Evolutionary conservation across 2,113 vertebrate species (phyloP).

Genomic region (Hemichromis elongatus): DNA sequence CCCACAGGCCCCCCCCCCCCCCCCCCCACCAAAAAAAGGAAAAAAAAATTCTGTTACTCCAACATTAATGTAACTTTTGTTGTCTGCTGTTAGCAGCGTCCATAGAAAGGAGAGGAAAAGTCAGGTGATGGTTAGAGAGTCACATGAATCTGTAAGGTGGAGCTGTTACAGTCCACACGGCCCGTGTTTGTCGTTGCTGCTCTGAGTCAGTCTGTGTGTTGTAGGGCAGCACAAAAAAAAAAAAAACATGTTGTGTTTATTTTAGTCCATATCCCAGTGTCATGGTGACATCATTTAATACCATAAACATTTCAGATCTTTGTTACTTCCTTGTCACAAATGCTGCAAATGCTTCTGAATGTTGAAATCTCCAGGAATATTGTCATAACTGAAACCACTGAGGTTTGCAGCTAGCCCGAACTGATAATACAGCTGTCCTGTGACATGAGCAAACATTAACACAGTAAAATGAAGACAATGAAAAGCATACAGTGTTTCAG

Average conservation of each 20-base stretch:
- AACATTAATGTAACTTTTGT: constrained; percentile 8
- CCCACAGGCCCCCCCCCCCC: too few relatives aligned
- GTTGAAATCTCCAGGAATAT: background rate
- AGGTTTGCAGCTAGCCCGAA: background rate
- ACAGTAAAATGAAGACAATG: constrained; percentile 14
- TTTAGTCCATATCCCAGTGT: background rate
- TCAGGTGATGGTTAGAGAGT: constrained; percentile 65
- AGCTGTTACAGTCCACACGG: constrained; percentile 47
- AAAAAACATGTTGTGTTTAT: constrained; percentile 9
- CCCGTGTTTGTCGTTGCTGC: constrained; percentile 56
- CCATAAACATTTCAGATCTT: background rate
- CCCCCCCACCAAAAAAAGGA: too few relatives aligned
- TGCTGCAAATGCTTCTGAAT: background rate
- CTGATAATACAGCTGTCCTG: constrained; percentile 25
- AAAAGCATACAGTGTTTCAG: background rate
- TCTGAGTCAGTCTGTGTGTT: constrained; percentile 19
- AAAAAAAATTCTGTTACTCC: background rate
- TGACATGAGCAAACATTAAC: constrained; percentile 52
- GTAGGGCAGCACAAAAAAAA: constrained; percentile 2
- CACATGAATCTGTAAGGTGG: constrained; percentile 68
- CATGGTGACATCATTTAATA: background rate
- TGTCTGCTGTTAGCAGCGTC: constrained; percentile 31
- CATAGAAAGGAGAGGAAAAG: constrained; percentile 42
- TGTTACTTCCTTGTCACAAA: background rate
- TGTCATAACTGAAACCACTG: constrained; percentile 7